A percentile compares a stretch with the other conserved stretches of the same genome.
Conservation (phyloP, 2,113 vertebrate genomes). For the Gymnarchus niloticus region DNA sequence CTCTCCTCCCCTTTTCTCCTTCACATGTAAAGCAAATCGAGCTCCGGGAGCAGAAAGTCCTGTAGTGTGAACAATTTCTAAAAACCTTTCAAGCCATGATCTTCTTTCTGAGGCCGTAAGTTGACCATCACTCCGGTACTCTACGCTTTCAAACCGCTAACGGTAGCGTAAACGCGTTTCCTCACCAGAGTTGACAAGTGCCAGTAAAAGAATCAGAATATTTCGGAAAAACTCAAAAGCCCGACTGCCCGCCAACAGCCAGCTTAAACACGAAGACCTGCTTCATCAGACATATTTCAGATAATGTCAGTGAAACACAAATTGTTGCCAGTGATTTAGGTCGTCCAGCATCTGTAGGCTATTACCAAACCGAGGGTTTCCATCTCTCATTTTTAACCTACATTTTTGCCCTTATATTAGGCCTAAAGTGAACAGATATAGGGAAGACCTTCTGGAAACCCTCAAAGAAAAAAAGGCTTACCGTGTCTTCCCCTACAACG, state of each 20-base stretch:
- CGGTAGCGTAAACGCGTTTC: too few species aligned
- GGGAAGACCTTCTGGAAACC: not conserved
- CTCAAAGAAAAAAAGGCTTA: too few species aligned
- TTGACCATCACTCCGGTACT: not conserved
- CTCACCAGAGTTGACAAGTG: not conserved
- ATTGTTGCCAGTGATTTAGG: slow-evolving; percentile 29
- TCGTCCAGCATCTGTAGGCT: slow-evolving; percentile 25
- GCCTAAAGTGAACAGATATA: not conserved
- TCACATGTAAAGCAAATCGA: too few species aligned
- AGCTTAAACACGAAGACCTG: slow-evolving; percentile 29
- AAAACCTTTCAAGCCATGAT: not conserved
- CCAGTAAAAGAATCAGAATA: not conserved
- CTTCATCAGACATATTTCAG: slow-evolving; percentile 28
- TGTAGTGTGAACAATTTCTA: not conserved
- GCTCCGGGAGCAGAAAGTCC: not conserved
- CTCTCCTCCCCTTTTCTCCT: not conserved
- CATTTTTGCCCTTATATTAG: not conserved
- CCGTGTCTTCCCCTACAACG: too few species aligned
- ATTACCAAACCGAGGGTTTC: slow-evolving; percentile 1
- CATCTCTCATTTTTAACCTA: not conserved
- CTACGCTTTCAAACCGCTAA: not conserved
- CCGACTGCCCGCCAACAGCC: slow-evolving; percentile 9
- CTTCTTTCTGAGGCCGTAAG: not conserved
- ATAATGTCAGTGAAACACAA: slow-evolving; percentile 42
- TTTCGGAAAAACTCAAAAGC: not conserved